phyloP scores from a whole-genome alignment of 2,113 vertebrate species.

The Oceanodroma tethys region DNA sequence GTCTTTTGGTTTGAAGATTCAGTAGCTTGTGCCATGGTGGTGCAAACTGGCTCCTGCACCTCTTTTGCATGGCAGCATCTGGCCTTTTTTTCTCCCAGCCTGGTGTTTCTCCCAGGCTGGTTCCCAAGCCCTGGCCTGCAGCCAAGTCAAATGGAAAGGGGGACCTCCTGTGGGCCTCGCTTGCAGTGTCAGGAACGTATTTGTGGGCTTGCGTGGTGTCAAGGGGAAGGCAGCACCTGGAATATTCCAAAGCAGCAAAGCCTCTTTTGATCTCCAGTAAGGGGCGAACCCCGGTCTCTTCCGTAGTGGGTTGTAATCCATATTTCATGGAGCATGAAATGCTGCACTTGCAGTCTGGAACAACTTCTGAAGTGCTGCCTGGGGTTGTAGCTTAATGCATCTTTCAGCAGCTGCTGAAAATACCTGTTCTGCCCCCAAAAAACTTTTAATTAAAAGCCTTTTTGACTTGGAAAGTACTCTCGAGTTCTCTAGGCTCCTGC shows the following conservation, averaged over 20 bases:
- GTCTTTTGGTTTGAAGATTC: not conserved
- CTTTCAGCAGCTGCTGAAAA: conserved; percentile 36
- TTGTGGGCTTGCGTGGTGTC: not conserved
- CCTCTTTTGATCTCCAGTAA: not conserved
- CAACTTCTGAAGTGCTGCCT: conserved; percentile 29
- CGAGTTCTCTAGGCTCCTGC: not conserved
- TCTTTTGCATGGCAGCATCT: not conserved
- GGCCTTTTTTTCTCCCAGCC: too few species aligned
- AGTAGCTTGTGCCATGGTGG: fast-evolving
- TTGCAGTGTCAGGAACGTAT: not conserved
- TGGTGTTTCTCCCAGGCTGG: not conserved
- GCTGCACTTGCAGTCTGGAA: not conserved
- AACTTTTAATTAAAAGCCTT: not conserved
- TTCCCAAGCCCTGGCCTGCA: conserved; percentile 34
- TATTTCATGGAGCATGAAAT: not conserved
- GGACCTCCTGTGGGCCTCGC: conserved; percentile 8
- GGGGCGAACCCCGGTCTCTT: not conserved
- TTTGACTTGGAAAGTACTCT: not conserved
- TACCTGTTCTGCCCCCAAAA: not conserved
- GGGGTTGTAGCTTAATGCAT: conserved; percentile 3
- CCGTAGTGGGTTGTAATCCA: not conserved
- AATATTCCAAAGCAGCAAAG: not conserved
- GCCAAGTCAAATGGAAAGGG: conserved; percentile 52
- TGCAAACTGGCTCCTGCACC: not conserved
- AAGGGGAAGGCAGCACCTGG: not conserved